A percentile compares a stretch with the other conserved stretches of the same genome.
These are phyloP conservation scores for Tetheella fluctuosa DNA, from an alignment of 2,888 invertebrate genomes.

Conservation along the genomic window DNA sequence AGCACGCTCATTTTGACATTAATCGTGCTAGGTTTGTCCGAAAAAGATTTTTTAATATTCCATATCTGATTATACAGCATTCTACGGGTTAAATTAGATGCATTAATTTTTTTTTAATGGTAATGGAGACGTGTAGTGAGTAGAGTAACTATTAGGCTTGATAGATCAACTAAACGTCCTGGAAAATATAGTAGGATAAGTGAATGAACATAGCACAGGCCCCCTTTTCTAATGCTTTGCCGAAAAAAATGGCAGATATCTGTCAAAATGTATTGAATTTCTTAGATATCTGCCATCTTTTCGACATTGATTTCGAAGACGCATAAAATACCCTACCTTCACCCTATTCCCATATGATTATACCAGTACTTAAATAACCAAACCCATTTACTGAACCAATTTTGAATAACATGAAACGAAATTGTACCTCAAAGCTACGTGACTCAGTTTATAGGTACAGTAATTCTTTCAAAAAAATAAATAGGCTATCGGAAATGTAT, in stretches of 20 bases:
- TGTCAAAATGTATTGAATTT: too few relatives aligned
- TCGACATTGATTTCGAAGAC: too few relatives aligned
- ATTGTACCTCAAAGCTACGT: not conserved
- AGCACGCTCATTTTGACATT: slow-evolving; percentile 53
- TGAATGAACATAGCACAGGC: too few relatives aligned
- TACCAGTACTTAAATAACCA: too few relatives aligned
- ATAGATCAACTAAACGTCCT: not conserved
- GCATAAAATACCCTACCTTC: too few relatives aligned
- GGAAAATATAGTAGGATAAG: not conserved
- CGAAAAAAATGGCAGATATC: too few relatives aligned
- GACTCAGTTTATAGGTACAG: not conserved
- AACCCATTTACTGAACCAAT: not conserved
- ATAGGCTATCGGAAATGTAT: not conserved
- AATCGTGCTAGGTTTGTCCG: slow-evolving; percentile 42
- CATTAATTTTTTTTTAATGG: not conserved
- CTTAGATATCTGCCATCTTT: too few relatives aligned
- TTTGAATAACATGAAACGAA: not conserved
- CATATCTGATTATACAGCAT: not conserved
- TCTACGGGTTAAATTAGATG: slow-evolving; percentile 6
- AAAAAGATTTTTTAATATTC: slow-evolving; percentile 19
- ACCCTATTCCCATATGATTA: too few relatives aligned
- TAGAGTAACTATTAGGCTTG: not conserved
- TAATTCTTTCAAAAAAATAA: not conserved
- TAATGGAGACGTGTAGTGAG: not conserved
- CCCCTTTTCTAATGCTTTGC: too few relatives aligned